Evolutionary conservation across 2,113 vertebrate species (phyloP), one percentile per base, ranked within the genome.

Genomic region (Pristiophorus japonicus): DNA sequence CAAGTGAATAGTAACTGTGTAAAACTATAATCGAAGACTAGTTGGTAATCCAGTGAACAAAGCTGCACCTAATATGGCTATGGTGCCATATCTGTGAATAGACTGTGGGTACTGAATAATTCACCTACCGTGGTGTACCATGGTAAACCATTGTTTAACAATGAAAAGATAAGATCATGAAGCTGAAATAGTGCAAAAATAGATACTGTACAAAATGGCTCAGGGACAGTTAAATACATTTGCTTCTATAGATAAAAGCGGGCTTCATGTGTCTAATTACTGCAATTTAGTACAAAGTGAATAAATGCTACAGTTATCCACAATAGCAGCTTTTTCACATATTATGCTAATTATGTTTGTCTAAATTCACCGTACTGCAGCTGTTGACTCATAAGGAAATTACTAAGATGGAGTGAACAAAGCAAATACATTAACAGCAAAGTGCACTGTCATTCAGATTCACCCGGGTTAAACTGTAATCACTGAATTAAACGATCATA

Each of bases 261-360:
- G 11, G 38, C 78, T 63, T 92, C 18, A 81, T 45, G 78, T 63
- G 63, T 92, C 88, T 92, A 90, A 90, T 90, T 34, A 59, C 87
- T 90, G 87, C 34, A 92, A 92, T 38, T 63, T 92, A 42, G 12
- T 63, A 38, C 59, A 92, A 92, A 63, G 45, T 91, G 30, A 91
- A 92, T 92, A 92, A 65, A 63, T 22, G 18, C 59, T 16, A 92
- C 88, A 91, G 34, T 92, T 92, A 92, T 38, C 34, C 18, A 38
- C 55, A 38, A n/a, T 42, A 65, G 88, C 34, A 65, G 7, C 65
- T 63, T 42, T 91, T 38, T n/a, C 88, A 92, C 59, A 92, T 63
- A 63, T 65, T 63, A 92, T 38, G 88, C 34, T 92, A 63, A 92
- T 92, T 92, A 38, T 22, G 11, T 92, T 92, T 92, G 88, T 92